These are phyloP conservation scores for Trachelus tabidus DNA, from an alignment of 2,888 invertebrate species.

Conservation along the genomic window DNA sequence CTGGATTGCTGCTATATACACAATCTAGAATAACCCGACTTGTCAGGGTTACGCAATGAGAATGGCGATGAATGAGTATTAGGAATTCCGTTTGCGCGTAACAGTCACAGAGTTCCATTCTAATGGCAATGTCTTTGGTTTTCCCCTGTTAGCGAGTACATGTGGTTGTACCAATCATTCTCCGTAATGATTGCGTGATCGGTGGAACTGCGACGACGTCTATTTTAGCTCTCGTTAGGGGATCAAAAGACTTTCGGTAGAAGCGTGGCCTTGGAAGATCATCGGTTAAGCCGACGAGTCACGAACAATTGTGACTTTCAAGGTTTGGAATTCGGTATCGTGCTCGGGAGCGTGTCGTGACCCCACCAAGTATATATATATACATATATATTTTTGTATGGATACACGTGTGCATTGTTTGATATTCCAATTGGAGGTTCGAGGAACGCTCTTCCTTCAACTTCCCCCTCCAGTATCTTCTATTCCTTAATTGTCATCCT, in stretches of 20 bases:
- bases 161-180: not conserved
- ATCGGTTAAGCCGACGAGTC: not conserved
- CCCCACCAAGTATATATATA: conserved; percentile 22
- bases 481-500: not conserved
- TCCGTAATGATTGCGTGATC: not conserved
- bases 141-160: not conserved
- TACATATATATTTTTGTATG: not conserved
- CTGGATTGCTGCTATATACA: not conserved
- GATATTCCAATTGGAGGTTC: not conserved
- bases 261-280: conserved; percentile 32
- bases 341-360: conserved; percentile 26
- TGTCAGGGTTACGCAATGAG: not conserved
- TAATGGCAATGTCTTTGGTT: not conserved
- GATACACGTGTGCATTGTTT: conserved; percentile 13
- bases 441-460: not conserved
- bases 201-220: not conserved
- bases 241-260: not conserved
- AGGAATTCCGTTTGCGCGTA: not conserved
- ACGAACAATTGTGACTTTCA: conserved; percentile 12
- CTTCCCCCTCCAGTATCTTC: not conserved
- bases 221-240: not conserved
- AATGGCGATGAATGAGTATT: not conserved
- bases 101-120: not conserved
- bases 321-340: conserved; percentile 19
- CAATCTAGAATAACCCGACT: not conserved